Evolutionary conservation across 53 echinoderm and acorn worm species (phyloP), one percentile per base, ranked within the genome.

Genomic region (Antedon mediterranea): DNA sequence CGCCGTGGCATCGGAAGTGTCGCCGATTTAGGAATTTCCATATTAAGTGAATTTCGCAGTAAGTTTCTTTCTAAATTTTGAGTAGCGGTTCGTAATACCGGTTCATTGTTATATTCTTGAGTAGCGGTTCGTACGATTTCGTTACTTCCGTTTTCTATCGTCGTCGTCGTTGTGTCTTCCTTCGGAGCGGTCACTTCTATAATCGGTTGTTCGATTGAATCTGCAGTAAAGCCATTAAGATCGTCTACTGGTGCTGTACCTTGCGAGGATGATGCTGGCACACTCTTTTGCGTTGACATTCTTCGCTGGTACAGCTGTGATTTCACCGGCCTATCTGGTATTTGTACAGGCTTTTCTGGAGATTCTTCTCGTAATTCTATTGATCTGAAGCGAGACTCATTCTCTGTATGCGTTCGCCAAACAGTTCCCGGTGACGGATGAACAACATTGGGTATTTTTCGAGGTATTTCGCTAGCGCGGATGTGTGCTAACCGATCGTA

Each of bases 401-500:
- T 94, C 34, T 94, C 94, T 4, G 81, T 87, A 71, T 89, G 89
- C 42, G 88, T 90, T 74, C 94, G 77, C 89, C 89, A 94, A 26
- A 94, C 72, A 11, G 93, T 90, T 3, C 91, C 89, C 0, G 94
- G 94, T 1, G 94, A 94, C 57, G 57, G 57, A 3, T 84, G 77
- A 4, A 89, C 84, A 57, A 92, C 42, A 72, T 72, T 73, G 14
- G 84, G 73, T 30, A 89, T 78, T 20, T 82, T 84, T 33, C 80
- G 89, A 15, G 83, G 84, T 28, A 77, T 83, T 41, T 90, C 91
- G 29, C 84, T 89, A 34, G 80, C 88, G 13, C 94, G 83, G 31
- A 94, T 83, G 79, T 91, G 89, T 0, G 94, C 87, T 3, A 94
- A 89, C 0, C 94, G 87, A 31, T 91, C 91, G 72, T 94, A 91